Evolutionary conservation across 2,797 vertebrate species (phyloP).

Genomic region (Tiaroga cobitis): DNA sequence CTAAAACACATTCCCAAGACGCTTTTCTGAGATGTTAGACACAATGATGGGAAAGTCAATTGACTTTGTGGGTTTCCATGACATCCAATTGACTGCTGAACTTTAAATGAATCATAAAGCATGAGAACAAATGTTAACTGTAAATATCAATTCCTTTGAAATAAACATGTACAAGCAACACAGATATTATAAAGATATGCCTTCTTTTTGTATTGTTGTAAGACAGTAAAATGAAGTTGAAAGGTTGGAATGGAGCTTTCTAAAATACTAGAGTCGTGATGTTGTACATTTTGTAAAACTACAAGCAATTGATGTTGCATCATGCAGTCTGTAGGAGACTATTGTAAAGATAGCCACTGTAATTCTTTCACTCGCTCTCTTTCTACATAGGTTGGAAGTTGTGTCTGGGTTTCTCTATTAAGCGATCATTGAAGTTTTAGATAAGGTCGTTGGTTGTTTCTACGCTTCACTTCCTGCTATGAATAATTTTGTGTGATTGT

Average conservation of each 20-base stretch:
- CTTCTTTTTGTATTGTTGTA: neutral
- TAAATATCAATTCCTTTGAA: neutral
- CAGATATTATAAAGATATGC: neutral
- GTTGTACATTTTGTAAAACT: conserved; percentile 21
- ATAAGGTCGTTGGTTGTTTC: conserved; percentile 68
- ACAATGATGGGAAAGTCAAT: conserved; percentile 8
- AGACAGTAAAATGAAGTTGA: neutral
- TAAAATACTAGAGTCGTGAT: neutral
- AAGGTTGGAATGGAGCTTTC: neutral
- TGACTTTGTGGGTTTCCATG: conserved; percentile 13
- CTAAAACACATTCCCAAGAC: conserved; percentile 5
- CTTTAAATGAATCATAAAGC: neutral
- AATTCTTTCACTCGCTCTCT: neutral
- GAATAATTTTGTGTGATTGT: conserved; percentile 69
- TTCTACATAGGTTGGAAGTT: neutral
- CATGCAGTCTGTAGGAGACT: neutral
- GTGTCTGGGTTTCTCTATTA: conserved; percentile 63
- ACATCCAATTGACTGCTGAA: conserved; percentile 14
- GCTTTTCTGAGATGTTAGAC: conserved; percentile 14
- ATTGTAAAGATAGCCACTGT: neutral
- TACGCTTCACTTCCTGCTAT: conserved; percentile 62
- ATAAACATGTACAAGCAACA: neutral
- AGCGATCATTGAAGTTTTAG: conserved; percentile 46
- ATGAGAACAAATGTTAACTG: neutral
- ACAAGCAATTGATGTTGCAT: conserved; percentile 29